Base-by-base conservation (phyloP, 2,797 vertebrate genomes). In the Galagoides demidoff region DNA sequence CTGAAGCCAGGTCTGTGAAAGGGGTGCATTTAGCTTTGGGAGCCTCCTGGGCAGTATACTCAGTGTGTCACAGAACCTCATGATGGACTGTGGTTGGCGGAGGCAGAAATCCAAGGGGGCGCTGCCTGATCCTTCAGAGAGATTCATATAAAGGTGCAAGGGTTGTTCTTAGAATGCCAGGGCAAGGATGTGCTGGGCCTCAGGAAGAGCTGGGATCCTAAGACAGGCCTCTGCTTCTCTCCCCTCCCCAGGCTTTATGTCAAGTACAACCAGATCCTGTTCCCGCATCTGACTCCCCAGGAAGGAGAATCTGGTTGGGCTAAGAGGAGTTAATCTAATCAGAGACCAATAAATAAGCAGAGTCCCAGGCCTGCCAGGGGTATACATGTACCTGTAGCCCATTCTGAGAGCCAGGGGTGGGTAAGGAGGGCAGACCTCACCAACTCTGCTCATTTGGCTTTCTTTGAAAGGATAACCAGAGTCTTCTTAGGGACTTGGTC, bases 11-110 rank as follows among this genome's bases (percentile, higher is more conserved):
- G 74, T 76, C 66, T 27, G 19, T 20, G 49, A 61, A 64, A 89
- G 71, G 82, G 61, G 11, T 49, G 3, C 64, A 1, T 57, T 43
- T 79, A 52, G 71, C 89, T 68, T 68, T 39, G 31, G 34, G 64
- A 89, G 22, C 29, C 16, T 92, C 78, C 31, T 57, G 13, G 39
- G 59, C 8, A 7, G 73, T 20, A 11, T 12, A 27, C 25, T 76
- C 4, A 1, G 25, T 3, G 0, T 3, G 34, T 25, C 79, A 52
- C 85, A 70, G 22, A 45, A 61, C 43, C n/a, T 70, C 11, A 0
- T 25, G 1, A 2, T 55, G 63, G 34, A 73, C 34, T 79, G 20
- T 39, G n/a, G 17, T 52, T 31, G 17, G 1, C 7, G 61, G 66
- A 63, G 61, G 43, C 68, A 17, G 76, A 55, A 29, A 74, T 66